Evolutionary conservation across 2,888 invertebrate genomes (phyloP).

Genomic region (Sipunculus nudus): DNA sequence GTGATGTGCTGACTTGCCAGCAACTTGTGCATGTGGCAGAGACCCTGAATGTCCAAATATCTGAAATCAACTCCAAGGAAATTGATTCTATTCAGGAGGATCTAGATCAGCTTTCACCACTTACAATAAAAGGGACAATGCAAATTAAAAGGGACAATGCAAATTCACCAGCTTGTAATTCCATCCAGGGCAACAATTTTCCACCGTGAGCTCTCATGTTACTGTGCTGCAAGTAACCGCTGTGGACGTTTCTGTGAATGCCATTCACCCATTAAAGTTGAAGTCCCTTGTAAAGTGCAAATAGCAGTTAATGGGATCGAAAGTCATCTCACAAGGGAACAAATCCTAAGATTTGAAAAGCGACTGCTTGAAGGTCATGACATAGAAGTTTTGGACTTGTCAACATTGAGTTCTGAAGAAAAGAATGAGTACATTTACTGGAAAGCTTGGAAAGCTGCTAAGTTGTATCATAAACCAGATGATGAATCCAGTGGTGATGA

Average conservation of each 20-base stretch:
- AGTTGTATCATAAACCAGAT: background rate
- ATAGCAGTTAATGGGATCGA: conserved; percentile 4
- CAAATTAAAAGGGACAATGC: conserved; percentile 10
- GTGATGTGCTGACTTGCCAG: conserved; percentile 14
- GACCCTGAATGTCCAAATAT: background rate
- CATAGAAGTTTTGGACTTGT: conserved; percentile 1
- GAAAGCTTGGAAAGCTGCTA: conserved; percentile 16
- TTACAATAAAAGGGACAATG: conserved; percentile 15
- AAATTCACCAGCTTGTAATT: conserved; percentile 6
- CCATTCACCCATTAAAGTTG: background rate
- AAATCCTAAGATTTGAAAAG: background rate
- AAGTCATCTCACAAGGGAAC: background rate
- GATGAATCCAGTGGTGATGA: background rate
- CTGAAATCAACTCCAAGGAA: conserved; percentile 3
- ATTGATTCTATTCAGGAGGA: conserved; percentile 1
- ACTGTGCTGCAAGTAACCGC: background rate
- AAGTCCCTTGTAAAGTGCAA: conserved; percentile 6
- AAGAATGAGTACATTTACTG: conserved; percentile 19
- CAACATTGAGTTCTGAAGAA: background rate
- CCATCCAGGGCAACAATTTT: background rate
- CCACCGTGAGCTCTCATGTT: conserved; percentile 2
- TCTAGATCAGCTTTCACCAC: background rate
- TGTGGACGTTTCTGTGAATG: background rate
- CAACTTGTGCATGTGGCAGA: conserved; percentile 1
- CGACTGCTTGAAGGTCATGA: conserved; percentile 5